These are phyloP conservation scores for Clarias platycephalus DNA, from an alignment of 2,797 vertebrate genomes.

Conservation along the genomic window DNA sequence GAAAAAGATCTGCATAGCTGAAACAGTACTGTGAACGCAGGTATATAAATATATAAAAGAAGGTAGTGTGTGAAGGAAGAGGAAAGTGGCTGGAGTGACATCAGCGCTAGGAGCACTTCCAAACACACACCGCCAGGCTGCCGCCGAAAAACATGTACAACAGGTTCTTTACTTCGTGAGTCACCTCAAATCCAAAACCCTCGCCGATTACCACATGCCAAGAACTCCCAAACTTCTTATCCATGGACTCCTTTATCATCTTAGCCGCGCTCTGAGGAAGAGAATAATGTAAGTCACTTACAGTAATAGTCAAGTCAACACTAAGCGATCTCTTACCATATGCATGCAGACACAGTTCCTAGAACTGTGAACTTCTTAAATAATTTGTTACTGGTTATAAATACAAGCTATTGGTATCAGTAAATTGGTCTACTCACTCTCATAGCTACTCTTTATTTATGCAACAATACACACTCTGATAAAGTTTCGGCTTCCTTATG, in stretches of 20 bases:
- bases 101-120: conserved; percentile 90
- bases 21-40: conserved; percentile 44
- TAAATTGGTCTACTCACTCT: background rate
- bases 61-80: conserved; percentile 31
- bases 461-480: background rate
- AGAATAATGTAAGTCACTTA: background rate
- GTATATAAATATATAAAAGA: conserved; percentile 50
- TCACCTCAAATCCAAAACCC: conserved; percentile 96
- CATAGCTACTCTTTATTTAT: background rate
- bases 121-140: conserved; percentile 92
- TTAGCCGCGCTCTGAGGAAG: conserved; percentile 79
- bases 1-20: conserved; percentile 58
- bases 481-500: background rate
- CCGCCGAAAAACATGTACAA: conserved; percentile 98
- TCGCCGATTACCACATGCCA: conserved; percentile 98
- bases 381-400: background rate
- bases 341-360: background rate
- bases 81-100: conserved; percentile 23
- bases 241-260: conserved; percentile 99
- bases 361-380: background rate
- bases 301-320: background rate
- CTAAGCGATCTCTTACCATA: background rate
- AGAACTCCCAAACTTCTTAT: conserved; percentile 97
- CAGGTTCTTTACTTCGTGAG: conserved; percentile 94
- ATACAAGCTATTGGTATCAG: no score